phyloP scores from a whole-genome alignment of 2,797 vertebrate genomes.

The Thaleichthys pacificus region DNA sequence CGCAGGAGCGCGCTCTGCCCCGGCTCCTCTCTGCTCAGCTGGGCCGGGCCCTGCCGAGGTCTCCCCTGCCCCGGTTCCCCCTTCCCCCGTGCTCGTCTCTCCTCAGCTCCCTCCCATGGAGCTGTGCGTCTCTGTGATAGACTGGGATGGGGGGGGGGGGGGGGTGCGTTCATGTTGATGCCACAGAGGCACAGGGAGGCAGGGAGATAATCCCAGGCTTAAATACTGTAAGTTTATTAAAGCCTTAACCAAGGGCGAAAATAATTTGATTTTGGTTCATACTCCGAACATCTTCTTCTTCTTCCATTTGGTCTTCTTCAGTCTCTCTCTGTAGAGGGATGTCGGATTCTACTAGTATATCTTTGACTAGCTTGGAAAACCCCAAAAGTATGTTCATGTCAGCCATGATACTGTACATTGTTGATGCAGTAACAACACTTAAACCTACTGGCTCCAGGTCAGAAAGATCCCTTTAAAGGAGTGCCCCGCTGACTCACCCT shows the following conservation, averaged over 20 bases:
- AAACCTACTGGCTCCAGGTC: too few relatives aligned
- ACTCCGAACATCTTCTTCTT: constrained; percentile 20
- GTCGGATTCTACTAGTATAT: too few relatives aligned
- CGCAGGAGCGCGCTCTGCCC: constrained; percentile 40
- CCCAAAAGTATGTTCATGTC: too few relatives aligned
- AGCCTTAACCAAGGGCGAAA: constrained; percentile 70
- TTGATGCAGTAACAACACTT: too few relatives aligned
- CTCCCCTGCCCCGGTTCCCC: constrained; percentile 60
- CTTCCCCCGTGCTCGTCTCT: constrained; percentile 69
- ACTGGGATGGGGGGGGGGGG: constrained; percentile 66
- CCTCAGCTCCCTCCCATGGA: constrained; percentile 60
- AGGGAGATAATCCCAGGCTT: constrained; percentile 74
- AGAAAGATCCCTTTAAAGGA: too few relatives aligned
- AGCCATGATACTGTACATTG: too few relatives aligned
- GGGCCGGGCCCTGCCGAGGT: constrained; percentile 33
- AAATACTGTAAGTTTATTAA: constrained; percentile 65
- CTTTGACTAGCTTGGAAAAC: too few relatives aligned
- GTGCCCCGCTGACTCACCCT: too few relatives aligned
- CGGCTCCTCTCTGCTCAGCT: constrained; percentile 23
- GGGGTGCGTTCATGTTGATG: constrained; percentile 72
- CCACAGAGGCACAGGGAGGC: constrained; percentile 70
- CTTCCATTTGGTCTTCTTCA: too few relatives aligned
- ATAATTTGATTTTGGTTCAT: constrained; percentile 67
- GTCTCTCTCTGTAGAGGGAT: too few relatives aligned
- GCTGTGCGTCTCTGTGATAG: constrained; percentile 75